Evolutionary conservation across 2,797 vertebrate species (phyloP).

Genomic region (Gambelia wislizenii): DNA sequence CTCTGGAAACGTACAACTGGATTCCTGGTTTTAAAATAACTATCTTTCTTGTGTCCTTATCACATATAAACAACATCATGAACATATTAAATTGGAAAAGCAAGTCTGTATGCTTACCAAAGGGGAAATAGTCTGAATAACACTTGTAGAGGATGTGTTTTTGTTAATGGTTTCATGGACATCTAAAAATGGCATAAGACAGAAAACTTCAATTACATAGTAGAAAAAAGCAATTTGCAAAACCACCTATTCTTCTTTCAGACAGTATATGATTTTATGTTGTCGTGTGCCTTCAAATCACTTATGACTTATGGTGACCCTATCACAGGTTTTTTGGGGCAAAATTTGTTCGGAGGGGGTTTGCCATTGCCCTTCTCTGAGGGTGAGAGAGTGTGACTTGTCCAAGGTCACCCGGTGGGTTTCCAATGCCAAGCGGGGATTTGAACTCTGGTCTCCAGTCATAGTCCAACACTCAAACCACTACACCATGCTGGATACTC

Average conservation of each 20-base stretch:
- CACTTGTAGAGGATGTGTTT: conserved; percentile 70
- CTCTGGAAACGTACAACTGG: background rate
- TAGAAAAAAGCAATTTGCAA: conserved; percentile 4
- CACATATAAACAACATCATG: background rate
- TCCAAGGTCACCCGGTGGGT: no score
- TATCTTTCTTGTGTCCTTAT: conserved; percentile 12
- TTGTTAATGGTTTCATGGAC: conserved; percentile 77
- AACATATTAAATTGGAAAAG: background rate
- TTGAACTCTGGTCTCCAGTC: no score
- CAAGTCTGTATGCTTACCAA: conserved; percentile 79
- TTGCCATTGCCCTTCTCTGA: no score
- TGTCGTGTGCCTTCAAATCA: background rate
- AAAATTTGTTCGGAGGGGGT: no score
- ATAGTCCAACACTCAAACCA: no score
- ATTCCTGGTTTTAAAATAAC: background rate
- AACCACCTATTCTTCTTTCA: background rate
- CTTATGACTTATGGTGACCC: no score
- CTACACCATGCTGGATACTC: background rate
- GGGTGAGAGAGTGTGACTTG: no score
- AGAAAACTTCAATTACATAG: conserved; percentile 41
- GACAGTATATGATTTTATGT: conserved; percentile 28
- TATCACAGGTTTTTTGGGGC: no score
- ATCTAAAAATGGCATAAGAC: conserved; percentile 76
- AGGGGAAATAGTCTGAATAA: conserved; percentile 72
- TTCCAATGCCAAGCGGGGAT: no score